phyloP scores from a whole-genome alignment of 2,113 vertebrate species.

The Xiphias gladius region DNA sequence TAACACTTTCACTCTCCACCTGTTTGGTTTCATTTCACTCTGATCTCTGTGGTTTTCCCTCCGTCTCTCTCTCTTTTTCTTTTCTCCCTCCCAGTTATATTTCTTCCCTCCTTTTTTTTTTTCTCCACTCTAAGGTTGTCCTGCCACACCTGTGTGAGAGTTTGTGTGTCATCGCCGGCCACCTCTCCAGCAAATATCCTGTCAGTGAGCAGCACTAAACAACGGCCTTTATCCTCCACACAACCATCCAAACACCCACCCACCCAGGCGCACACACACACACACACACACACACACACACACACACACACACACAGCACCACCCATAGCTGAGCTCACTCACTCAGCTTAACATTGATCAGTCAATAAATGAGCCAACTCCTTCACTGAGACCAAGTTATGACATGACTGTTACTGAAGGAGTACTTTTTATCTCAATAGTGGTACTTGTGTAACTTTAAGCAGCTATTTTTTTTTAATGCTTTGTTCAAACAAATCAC shows the following conservation, averaged over 20 bases:
- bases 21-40: neutral
- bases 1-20: neutral
- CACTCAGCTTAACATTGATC: neutral
- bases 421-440: neutral
- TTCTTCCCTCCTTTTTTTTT: neutral
- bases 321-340: slow-evolving; percentile 9
- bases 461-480: neutral
- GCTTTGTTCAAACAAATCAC: neutral
- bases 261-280: too few relatives aligned
- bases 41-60: neutral
- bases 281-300: neutral
- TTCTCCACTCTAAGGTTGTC: neutral
- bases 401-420: neutral
- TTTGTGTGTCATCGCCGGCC: slow-evolving; percentile 27
- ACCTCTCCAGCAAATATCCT: slow-evolving; percentile 66
- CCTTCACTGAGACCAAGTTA: neutral
- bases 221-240: slow-evolving; percentile 51
- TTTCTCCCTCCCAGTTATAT: neutral
- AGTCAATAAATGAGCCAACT: slow-evolving; percentile 6
- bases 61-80: neutral
- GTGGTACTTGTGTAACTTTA: neutral
- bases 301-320: neutral
- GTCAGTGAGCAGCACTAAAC: slow-evolving; percentile 19
- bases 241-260: too few relatives aligned
- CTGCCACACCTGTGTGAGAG: slow-evolving; percentile 47